Percentiles rank a stretch among this genome's conserved stretches.
Conservation (phyloP, 2,113 vertebrate species). For the Mugil cephalus region DNA sequence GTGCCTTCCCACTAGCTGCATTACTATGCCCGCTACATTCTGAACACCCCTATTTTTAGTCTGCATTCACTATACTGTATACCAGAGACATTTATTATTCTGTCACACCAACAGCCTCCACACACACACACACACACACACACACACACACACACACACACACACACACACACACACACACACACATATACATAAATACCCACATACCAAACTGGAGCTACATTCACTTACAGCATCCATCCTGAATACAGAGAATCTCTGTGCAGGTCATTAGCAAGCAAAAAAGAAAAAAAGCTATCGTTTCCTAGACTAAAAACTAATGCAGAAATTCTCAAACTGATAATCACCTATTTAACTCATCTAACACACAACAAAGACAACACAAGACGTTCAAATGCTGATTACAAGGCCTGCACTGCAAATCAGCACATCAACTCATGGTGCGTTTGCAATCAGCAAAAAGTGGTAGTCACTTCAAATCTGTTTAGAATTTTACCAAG, state of each 20-base stretch:
- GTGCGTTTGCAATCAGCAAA: constrained; percentile 44
- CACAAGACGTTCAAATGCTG: constrained; percentile 8
- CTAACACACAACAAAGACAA: not conserved
- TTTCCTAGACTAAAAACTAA: not conserved
- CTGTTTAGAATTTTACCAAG: constrained; percentile 8
- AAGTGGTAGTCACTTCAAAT: constrained; percentile 30
- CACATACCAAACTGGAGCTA: constrained; percentile 22
- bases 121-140: constrained; percentile 24
- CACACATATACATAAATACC: constrained; percentile 7
- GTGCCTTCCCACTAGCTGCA: constrained; percentile 16
- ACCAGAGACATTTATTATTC: constrained; percentile 62
- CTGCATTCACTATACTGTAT: constrained; percentile 29
- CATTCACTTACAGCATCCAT: constrained; percentile 31
- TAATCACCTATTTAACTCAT: constrained; percentile 13
- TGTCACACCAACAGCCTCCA: constrained; percentile 41
- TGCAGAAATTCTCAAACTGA: not conserved
- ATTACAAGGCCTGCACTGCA: constrained; percentile 16
- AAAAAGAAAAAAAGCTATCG: not conserved
- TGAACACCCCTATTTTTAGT: constrained; percentile 23
- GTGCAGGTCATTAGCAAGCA: constrained; percentile 11
- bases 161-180: constrained; percentile 22
- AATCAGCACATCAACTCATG: constrained; percentile 31
- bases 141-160: constrained; percentile 28
- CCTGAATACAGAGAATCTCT: constrained; percentile 5
- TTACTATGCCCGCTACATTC: constrained; percentile 27